phyloP scores from a whole-genome alignment of 2,888 invertebrate genomes.

The Cepaea hortensis region DNA sequence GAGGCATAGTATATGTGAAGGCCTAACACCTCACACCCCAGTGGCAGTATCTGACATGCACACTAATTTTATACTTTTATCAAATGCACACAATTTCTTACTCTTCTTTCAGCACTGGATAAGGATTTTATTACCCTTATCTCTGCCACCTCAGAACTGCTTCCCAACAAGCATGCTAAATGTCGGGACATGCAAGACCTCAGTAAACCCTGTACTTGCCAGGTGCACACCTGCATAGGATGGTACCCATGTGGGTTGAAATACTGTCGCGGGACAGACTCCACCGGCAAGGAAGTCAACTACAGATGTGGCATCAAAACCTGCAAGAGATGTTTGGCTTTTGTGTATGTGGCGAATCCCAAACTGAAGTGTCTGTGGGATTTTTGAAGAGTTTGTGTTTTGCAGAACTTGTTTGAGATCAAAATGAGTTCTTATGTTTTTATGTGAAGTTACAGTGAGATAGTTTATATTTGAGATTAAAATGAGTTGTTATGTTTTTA shows the following conservation, averaged over 20 bases:
- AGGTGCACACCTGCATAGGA: conserved; percentile 90
- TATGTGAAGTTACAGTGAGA: too few species aligned
- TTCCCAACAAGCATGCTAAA: conserved; percentile 77
- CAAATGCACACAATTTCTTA: too few species aligned
- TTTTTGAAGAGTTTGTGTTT: conserved; percentile 52
- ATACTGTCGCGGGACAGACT: conserved; percentile 90
- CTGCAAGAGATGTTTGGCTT: conserved; percentile 91
- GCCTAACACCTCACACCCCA: too few species aligned
- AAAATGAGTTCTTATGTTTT: too few species aligned
- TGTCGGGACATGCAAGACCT: conserved; percentile 70
- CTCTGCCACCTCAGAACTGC: conserved; percentile 81
- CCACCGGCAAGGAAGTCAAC: conserved; percentile 81
- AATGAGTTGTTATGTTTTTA: too few species aligned
- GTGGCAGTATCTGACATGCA: too few species aligned
- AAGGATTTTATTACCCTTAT: conserved; percentile 76
- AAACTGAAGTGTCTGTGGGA: conserved; percentile 86
- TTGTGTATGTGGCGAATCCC: conserved; percentile 89
- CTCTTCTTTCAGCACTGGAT: conserved; percentile 64
- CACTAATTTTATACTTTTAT: too few species aligned
- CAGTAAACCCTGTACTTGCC: conserved; percentile 83
- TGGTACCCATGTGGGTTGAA: conserved; percentile 98
- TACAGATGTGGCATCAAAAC: conserved; percentile 97
- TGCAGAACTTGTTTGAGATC: neutral
- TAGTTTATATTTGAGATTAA: too few species aligned
- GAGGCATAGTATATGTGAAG: too few species aligned